phyloP scores from a whole-genome alignment of 2,888 invertebrate species.

The Plagiodera versicolora region DNA sequence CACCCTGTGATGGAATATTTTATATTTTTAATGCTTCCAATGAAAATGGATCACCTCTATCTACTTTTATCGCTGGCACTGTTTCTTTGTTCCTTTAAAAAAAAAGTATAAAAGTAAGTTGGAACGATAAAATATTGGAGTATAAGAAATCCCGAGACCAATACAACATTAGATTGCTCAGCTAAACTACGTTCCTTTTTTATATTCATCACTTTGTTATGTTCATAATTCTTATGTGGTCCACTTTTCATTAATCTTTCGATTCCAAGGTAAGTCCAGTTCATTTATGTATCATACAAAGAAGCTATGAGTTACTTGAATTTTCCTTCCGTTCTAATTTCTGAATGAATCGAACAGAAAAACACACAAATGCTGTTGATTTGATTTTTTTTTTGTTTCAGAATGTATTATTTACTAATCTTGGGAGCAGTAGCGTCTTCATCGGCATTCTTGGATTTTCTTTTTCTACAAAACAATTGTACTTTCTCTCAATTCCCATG shows the following conservation, averaged over 20 bases:
- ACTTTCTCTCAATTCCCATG: conserved; percentile 38
- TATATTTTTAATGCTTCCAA: background rate
- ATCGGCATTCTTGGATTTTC: conserved; percentile 31
- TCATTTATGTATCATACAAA: too few species aligned
- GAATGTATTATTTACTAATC: conserved; percentile 28
- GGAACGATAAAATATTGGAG: background rate
- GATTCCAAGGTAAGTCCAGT: conserved; percentile 1
- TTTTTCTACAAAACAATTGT: conserved; percentile 30
- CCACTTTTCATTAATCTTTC: background rate
- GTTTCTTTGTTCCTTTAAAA: background rate
- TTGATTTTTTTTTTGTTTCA: conserved; percentile 18
- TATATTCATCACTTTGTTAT: background rate
- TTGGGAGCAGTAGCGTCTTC: conserved; percentile 31
- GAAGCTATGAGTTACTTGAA: too few species aligned
- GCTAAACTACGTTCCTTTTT: background rate
- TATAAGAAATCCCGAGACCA: background rate
- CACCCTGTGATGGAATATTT: background rate
- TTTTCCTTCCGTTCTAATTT: background rate
- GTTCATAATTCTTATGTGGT: background rate
- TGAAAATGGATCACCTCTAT: background rate
- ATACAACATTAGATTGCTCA: background rate
- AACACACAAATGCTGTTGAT: too few species aligned
- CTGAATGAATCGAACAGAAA: background rate
- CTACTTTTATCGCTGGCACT: background rate
- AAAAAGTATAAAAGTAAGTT: background rate